Conservation (phyloP, 2,888 invertebrate genomes). For the Tetropium fuscum region DNA sequence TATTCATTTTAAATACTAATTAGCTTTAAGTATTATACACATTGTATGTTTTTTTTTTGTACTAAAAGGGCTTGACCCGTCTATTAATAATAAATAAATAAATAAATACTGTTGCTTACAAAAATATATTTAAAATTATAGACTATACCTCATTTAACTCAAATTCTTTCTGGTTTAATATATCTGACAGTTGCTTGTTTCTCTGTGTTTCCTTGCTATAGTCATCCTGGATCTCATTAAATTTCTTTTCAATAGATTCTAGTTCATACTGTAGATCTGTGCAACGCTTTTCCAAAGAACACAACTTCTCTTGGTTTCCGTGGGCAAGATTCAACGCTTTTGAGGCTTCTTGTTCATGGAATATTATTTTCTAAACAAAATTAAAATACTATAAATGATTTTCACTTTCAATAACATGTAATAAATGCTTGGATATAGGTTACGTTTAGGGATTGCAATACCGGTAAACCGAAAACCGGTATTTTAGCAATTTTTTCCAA, state of each 20-base stretch:
- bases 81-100: no score
- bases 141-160: slow-evolving; percentile 70
- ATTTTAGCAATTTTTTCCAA: no score
- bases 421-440: no score
- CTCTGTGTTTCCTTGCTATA: slow-evolving; percentile 52
- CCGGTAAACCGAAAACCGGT: no score
- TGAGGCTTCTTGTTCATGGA: slow-evolving; percentile 78
- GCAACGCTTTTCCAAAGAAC: slow-evolving; percentile 69
- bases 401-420: no score
- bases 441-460: no score
- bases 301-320: slow-evolving; percentile 75
- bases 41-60: no score
- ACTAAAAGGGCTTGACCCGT: no score
- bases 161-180: slow-evolving; percentile 72
- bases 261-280: slow-evolving; percentile 65
- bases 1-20: no score
- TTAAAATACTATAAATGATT: slow-evolving; percentile 2
- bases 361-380: slow-evolving; percentile 67
- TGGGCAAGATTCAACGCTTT: slow-evolving; percentile 78
- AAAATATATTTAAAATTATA: no score
- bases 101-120: no score
- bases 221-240: slow-evolving; percentile 43
- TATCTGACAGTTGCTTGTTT: slow-evolving; percentile 71
- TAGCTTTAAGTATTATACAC: no score
- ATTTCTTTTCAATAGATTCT: slow-evolving; percentile 54